Conservation (phyloP, 2,113 vertebrate species). For the Chloropsis hardwickii region DNA sequence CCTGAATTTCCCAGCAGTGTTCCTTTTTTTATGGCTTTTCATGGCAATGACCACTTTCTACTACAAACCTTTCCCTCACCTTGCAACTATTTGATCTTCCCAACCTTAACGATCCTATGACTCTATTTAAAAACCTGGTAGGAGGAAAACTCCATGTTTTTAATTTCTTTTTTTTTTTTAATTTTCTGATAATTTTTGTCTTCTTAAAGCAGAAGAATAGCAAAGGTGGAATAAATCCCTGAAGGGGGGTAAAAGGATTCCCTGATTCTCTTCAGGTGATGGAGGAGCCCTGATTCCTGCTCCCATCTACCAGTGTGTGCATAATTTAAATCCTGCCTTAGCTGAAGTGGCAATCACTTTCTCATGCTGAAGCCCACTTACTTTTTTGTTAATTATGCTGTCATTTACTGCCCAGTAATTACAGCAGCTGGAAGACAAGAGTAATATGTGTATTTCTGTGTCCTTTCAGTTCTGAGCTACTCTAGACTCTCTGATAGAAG, state of each 20-base stretch:
- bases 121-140: not conserved
- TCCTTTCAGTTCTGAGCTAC: not conserved
- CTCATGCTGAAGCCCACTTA: not conserved
- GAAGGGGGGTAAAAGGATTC: not conserved
- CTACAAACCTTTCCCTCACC: not conserved
- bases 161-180: too few relatives aligned
- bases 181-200: not conserved
- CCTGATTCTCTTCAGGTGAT: not conserved
- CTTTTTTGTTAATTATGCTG: not conserved
- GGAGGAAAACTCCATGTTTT: not conserved
- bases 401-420: not conserved
- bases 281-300: not conserved
- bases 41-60: not conserved
- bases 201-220: not conserved
- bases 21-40: not conserved
- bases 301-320: not conserved
- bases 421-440: not conserved
- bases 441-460: not conserved
- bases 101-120: not conserved
- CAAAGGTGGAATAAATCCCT: too few relatives aligned
- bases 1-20: not conserved
- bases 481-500: not conserved
- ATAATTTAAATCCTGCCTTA: not conserved
- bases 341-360: not conserved
- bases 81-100: not conserved